phyloP scores from a whole-genome alignment of 1,140 invertebrate species.

The Andrena cerasifolii region DNA sequence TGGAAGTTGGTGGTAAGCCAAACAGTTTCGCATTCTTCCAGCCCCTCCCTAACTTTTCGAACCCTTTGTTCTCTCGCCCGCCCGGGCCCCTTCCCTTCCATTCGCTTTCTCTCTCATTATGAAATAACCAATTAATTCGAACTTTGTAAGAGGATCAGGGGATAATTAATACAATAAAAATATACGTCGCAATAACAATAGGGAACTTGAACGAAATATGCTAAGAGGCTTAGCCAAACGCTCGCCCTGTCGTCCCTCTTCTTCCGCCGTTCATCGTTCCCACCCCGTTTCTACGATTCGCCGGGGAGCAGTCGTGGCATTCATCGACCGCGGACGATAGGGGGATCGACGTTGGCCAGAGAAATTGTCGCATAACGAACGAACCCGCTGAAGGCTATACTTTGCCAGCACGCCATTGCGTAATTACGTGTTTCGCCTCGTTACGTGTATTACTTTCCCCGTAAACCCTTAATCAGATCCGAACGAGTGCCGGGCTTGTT shows the following conservation, averaged over 20 bases:
- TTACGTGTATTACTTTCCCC: conserved; percentile 79
- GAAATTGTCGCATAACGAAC: conserved; percentile 51
- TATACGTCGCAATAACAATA: conserved; percentile 73
- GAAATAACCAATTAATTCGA: conserved; percentile 78
- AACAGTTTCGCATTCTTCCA: conserved; percentile 67
- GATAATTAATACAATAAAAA: conserved; percentile 79
- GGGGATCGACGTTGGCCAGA: conserved; percentile 24
- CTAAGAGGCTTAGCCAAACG: conserved; percentile 74
- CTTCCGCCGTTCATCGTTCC: conserved; percentile 13
- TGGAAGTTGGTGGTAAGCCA: conserved; percentile 76
- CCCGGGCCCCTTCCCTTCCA: background rate
- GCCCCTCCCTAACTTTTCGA: conserved; percentile 33
- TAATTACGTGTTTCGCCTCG: conserved; percentile 79
- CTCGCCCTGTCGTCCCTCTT: conserved; percentile 11
- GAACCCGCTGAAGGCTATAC: conserved; percentile 59
- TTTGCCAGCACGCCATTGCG: conserved; percentile 78
- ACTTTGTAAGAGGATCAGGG: conserved; percentile 76
- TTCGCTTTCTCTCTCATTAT: conserved; percentile 36
- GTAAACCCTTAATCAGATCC: conserved; percentile 72
- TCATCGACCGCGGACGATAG: conserved; percentile 9
- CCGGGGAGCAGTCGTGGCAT: conserved; percentile 18
- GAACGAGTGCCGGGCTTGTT: conserved; percentile 66
- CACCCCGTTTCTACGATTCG: background rate
- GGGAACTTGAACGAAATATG: conserved; percentile 72
- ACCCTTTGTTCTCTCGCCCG: conserved; percentile 31